These are phyloP conservation scores for Electrona antarctica DNA, from an alignment of 2,113 vertebrate genomes.

Conservation along the genomic window DNA sequence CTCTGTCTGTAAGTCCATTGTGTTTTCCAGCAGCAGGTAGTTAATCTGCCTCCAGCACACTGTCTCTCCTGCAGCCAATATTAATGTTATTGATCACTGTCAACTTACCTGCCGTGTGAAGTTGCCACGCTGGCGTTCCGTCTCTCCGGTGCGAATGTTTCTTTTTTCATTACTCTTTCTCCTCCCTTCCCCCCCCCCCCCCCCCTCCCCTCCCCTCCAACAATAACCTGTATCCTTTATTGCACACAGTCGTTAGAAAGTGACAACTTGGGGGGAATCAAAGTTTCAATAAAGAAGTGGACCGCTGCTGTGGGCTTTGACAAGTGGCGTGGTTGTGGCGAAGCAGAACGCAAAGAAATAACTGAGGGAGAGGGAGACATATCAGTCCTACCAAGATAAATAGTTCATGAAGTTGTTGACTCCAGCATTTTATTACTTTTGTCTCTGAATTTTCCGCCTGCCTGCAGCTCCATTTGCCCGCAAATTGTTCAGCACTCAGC, in stretches of 20 bases:
- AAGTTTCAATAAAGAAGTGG: conserved; percentile 77
- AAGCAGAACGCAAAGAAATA: conserved; percentile 28
- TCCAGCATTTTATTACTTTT: conserved; percentile 74
- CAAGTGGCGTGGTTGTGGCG: conserved; percentile 64
- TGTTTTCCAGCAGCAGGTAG: conserved; percentile 51
- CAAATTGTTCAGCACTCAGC: conserved; percentile 63
- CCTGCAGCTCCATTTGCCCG: conserved; percentile 61
- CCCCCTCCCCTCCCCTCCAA: conserved; percentile 47
- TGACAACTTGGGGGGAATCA: conserved; percentile 76
- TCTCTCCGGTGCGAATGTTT: conserved; percentile 51
- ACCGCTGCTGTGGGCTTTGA: conserved; percentile 73
- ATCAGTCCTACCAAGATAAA: conserved; percentile 74
- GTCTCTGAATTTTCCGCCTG: conserved; percentile 58
- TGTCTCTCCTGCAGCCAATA: conserved; percentile 59
- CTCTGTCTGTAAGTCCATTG: conserved; percentile 37
- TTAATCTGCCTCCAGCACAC: conserved; percentile 57
- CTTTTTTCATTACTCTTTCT: conserved; percentile 63
- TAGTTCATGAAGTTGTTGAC: conserved; percentile 76
- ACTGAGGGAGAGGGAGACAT: conserved; percentile 55
- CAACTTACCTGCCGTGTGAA: conserved; percentile 55
- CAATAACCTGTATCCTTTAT: conserved; percentile 77
- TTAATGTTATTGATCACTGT: conserved; percentile 80
- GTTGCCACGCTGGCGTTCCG: conserved; percentile 22
- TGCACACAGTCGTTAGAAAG: conserved; percentile 74
- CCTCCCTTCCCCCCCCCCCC: conserved; percentile 47